Conservation (phyloP, 2,113 vertebrate genomes). For the Carassius gibelio region DNA sequence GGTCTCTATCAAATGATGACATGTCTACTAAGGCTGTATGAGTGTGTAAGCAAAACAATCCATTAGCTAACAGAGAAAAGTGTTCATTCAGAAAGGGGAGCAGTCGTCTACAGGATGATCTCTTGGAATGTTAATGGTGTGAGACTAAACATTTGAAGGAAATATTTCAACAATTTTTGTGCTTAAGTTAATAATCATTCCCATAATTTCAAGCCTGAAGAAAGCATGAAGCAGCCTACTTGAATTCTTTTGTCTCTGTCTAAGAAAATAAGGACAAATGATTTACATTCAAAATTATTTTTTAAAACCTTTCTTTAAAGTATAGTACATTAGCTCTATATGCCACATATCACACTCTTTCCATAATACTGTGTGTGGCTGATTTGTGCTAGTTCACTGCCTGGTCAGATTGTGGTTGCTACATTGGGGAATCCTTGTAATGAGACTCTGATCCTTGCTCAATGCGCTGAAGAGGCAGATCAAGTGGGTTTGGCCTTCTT, state of each 20-base stretch:
- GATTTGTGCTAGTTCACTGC: slow-evolving; percentile 28
- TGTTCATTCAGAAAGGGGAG: neutral
- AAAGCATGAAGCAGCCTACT: neutral
- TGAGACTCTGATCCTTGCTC: slow-evolving; percentile 43
- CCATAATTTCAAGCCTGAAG: neutral
- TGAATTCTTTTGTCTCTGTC: neutral
- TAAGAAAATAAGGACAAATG: neutral
- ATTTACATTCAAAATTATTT: neutral
- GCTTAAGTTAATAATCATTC: neutral
- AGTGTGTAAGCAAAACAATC: slow-evolving; percentile 8
- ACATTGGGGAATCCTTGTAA: slow-evolving; percentile 53
- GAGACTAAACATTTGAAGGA: neutral
- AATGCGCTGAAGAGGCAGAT: slow-evolving; percentile 46
- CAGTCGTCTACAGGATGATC: neutral
- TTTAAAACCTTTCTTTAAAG: neutral
- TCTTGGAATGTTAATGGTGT: neutral
- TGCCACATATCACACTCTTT: slow-evolving; percentile 29
- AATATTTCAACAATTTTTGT: neutral
- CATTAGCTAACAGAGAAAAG: slow-evolving; percentile 1
- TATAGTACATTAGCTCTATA: neutral
- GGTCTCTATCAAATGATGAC: slow-evolving; percentile 16
- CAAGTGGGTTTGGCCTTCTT: slow-evolving; percentile 39
- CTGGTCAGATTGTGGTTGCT: slow-evolving; percentile 51
- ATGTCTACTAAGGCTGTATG: neutral
- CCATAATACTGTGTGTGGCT: slow-evolving; percentile 35